Conservation (phyloP, 2,113 vertebrate genomes). For the Pionites leucogaster region DNA sequence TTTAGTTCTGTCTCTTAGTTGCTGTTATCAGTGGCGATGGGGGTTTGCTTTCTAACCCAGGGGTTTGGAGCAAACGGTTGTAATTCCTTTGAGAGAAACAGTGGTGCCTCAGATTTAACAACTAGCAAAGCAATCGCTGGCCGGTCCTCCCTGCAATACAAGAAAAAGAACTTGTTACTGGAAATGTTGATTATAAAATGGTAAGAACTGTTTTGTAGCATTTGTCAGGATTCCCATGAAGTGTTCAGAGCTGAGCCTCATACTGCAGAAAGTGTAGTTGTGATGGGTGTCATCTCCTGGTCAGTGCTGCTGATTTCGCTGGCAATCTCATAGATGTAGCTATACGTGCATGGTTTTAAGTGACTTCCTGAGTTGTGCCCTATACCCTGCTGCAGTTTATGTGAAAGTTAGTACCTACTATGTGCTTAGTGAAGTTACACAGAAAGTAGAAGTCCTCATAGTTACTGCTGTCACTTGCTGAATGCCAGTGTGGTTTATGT, state of each 20-base stretch:
- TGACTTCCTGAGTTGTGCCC: neutral
- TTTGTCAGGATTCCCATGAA: neutral
- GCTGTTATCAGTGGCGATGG: neutral
- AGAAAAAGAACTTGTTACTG: neutral
- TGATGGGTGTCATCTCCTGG: neutral
- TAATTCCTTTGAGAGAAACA: neutral
- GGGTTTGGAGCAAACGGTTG: neutral
- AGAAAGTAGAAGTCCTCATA: neutral
- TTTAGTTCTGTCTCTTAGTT: neutral
- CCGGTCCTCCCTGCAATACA: neutral
- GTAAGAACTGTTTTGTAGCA: neutral
- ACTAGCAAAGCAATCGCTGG: neutral
- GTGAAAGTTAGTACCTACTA: neutral
- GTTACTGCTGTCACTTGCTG: neutral
- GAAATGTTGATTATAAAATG: neutral
- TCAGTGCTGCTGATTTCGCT: neutral
- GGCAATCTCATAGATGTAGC: neutral
- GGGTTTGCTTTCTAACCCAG: neutral
- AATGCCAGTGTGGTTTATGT: neutral
- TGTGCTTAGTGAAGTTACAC: neutral
- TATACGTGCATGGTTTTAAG: neutral
- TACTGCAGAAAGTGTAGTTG: neutral
- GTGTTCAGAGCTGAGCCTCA: neutral
- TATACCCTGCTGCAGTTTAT: neutral
- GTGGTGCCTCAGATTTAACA: neutral